Evolutionary conservation across 2,888 invertebrate genomes (phyloP).

Genomic region (Helicoverpa assulta): DNA sequence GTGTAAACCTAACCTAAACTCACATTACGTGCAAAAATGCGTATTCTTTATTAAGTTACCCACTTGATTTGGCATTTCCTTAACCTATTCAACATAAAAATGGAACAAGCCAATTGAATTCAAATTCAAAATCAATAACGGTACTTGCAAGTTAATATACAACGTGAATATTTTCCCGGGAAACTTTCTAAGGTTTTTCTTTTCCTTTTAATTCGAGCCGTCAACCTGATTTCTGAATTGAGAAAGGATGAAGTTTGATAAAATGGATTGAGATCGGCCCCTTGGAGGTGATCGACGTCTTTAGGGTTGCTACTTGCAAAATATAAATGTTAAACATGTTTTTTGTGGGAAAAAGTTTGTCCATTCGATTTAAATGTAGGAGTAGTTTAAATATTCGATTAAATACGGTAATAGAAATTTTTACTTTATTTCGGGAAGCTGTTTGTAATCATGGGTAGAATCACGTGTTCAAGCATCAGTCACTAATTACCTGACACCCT

Average conservation of each 20-base stretch:
- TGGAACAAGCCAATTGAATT: neutral
- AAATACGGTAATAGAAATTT: too few relatives aligned
- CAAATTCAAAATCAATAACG: slow-evolving; percentile 10
- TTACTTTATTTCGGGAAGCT: too few relatives aligned
- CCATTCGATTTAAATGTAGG: neutral
- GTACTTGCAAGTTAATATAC: slow-evolving; percentile 10
- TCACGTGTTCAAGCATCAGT: too few relatives aligned
- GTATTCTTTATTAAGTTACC: neutral
- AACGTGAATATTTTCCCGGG: slow-evolving; percentile 16
- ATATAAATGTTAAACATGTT: slow-evolving; percentile 9
- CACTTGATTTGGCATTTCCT: neutral
- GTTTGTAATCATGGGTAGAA: too few relatives aligned
- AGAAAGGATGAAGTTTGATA: slow-evolving; percentile 48
- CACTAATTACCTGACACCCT: too few relatives aligned
- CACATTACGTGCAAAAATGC: neutral
- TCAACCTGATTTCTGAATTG: slow-evolving; percentile 31
- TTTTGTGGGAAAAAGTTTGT: neutral
- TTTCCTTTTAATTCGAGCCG: slow-evolving; percentile 49
- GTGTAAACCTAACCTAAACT: slow-evolving; percentile 45
- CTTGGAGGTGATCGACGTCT: slow-evolving; percentile 26
- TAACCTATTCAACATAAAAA: neutral
- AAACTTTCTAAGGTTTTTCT: slow-evolving; percentile 22
- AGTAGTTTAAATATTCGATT: too few relatives aligned
- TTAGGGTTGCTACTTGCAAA: slow-evolving; percentile 31
- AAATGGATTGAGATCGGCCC: slow-evolving; percentile 44